A percentile compares a stretch with the other conserved stretches of the same genome.
Evolutionary conservation across 2,888 invertebrate species (phyloP).

Genomic region (Synanthedon formicaeformis): DNA sequence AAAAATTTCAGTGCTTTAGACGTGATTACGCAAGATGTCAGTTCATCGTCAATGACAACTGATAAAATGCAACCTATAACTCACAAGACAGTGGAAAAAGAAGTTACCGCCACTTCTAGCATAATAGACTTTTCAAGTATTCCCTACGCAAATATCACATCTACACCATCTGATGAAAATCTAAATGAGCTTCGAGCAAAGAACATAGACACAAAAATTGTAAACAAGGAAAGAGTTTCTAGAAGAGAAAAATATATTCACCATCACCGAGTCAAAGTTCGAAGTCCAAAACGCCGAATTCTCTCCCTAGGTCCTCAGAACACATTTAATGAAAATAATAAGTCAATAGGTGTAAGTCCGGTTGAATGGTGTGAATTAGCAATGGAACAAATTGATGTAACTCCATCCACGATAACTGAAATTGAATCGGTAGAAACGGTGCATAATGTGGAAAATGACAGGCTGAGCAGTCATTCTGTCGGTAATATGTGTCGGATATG

Average conservation of each 20-base stretch:
- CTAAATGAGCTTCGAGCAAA: slow-evolving; percentile 7
- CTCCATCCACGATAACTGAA: slow-evolving; percentile 6
- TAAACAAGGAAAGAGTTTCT: slow-evolving; percentile 18
- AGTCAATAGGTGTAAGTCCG: slow-evolving; percentile 19
- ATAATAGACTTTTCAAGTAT: slow-evolving; percentile 29
- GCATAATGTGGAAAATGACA: slow-evolving; percentile 10
- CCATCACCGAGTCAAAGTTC: slow-evolving; percentile 47
- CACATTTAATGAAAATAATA: slow-evolving; percentile 9
- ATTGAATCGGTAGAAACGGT: slow-evolving; percentile 6
- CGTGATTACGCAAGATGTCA: slow-evolving; percentile 26
- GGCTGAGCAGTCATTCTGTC: slow-evolving; percentile 34
- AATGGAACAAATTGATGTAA: slow-evolving; percentile 8
- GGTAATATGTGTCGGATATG: slow-evolving; percentile 63
- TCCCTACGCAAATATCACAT: slow-evolving; percentile 6
- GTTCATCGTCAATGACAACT: slow-evolving; percentile 13
- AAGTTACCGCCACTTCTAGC: slow-evolving; percentile 35
- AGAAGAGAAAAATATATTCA: slow-evolving; percentile 30
- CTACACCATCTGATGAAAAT: slow-evolving; percentile 6
- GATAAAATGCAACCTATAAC: slow-evolving; percentile 10
- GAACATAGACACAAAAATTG: slow-evolving; percentile 8
- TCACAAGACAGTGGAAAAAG: slow-evolving; percentile 27
- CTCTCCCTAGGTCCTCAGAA: slow-evolving; percentile 16
- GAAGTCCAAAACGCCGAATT: slow-evolving; percentile 42
- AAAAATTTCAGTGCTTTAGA: slow-evolving; percentile 21
- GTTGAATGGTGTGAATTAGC: slow-evolving; percentile 33